phyloP scores from a whole-genome alignment of 2,888 invertebrate species.

The Amorpha juglandis region DNA sequence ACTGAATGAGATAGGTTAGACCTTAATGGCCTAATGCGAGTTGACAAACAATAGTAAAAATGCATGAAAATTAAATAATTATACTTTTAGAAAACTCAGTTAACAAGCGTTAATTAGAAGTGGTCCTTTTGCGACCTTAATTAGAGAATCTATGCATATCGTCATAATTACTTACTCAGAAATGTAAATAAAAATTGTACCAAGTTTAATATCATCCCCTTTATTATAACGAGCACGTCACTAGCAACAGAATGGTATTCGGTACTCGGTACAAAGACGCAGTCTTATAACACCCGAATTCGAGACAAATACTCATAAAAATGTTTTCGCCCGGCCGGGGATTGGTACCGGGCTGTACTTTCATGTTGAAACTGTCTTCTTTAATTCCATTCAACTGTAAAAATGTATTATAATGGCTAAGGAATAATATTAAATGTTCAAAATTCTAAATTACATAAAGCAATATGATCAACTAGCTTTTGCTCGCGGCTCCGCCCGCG shows the following conservation, averaged over 20 bases:
- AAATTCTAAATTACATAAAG: background rate
- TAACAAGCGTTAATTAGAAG: no score
- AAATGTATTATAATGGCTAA: background rate
- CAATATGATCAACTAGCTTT: no score
- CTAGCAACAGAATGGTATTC: conserved; percentile 11
- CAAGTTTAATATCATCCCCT: background rate
- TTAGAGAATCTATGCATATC: background rate
- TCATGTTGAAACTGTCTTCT: background rate
- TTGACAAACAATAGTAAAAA: no score
- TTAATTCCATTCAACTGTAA: background rate
- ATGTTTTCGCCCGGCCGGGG: conserved; percentile 11
- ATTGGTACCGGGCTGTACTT: background rate
- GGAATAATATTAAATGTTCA: background rate
- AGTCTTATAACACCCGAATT: conserved; percentile 15
- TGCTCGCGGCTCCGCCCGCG: no score
- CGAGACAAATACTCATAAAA: conserved; percentile 22
- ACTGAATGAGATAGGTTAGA: no score
- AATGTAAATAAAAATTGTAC: background rate
- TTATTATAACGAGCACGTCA: background rate
- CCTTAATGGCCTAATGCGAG: no score
- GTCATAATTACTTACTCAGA: background rate
- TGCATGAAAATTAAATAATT: background rate
- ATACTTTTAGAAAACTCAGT: no score
- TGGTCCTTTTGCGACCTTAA: background rate
- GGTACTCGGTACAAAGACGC: conserved; percentile 20